These are phyloP conservation scores for Pseudococcus longispinus DNA, from an alignment of 2,888 invertebrate genomes.

Conservation along the genomic window DNA sequence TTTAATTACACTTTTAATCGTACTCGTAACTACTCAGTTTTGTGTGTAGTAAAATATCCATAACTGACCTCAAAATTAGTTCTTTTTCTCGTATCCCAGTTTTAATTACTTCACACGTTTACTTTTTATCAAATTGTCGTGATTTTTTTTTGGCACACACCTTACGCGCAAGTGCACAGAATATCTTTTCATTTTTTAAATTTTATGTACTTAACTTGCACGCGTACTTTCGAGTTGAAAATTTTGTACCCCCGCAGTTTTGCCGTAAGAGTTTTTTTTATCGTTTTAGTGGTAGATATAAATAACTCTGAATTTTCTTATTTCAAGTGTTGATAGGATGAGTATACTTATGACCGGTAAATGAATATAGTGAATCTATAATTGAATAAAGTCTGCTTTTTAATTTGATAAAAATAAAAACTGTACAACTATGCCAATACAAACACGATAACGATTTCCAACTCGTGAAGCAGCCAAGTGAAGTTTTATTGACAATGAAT, in stretches of 20 bases:
- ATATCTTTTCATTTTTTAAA: neutral
- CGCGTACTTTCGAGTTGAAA: neutral
- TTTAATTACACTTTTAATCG: neutral
- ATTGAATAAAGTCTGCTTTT: neutral
- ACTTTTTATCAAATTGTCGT: neutral
- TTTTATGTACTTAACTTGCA: neutral
- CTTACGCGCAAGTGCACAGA: neutral
- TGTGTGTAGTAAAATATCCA: neutral
- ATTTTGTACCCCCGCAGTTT: neutral
- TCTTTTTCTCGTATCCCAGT: neutral
- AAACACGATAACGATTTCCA: neutral
- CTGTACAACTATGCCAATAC: neutral
- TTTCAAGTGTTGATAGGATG: neutral
- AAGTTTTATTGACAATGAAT: neutral
- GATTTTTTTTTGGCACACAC: neutral
- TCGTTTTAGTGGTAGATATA: neutral
- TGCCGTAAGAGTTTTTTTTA: neutral
- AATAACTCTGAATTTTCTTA: neutral
- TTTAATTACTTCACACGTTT: neutral
- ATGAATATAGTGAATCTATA: neutral
- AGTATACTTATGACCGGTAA: neutral
- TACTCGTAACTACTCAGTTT: neutral
- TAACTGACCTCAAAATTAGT: neutral
- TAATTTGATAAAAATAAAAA: constrained; percentile 16
- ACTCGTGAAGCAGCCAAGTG: neutral